These are phyloP conservation scores for Macrobrachium nipponense DNA, from an alignment of 1,140 invertebrate genomes.

Conservation along the genomic window DNA sequence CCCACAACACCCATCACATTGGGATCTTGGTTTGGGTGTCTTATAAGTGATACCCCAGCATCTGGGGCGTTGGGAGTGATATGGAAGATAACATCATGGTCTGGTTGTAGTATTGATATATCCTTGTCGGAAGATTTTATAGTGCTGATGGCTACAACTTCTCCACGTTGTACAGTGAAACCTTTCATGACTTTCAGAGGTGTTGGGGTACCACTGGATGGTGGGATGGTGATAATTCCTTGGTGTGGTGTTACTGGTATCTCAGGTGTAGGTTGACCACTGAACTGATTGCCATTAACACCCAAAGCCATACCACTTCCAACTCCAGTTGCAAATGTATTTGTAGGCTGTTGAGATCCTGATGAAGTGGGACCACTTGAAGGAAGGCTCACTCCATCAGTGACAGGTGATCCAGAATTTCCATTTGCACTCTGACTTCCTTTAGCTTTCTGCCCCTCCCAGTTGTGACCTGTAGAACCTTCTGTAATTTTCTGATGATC, in stretches of 20 bases:
- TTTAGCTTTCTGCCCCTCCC: neutral
- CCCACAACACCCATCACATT: neutral
- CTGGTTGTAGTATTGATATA: constrained; percentile 27
- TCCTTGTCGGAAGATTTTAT: neutral
- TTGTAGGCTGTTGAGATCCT: too few relatives aligned
- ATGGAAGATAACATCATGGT: constrained; percentile 46
- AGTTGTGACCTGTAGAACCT: neutral
- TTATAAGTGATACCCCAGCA: constrained; percentile 20
- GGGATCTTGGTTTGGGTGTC: constrained; percentile 3
- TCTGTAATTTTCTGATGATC: neutral
- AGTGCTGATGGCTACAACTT: constrained; percentile 35
- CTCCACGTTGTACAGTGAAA: constrained; percentile 45
- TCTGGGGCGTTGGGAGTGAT: constrained; percentile 36
- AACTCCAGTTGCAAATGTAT: too few relatives aligned
- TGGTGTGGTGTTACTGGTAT: too few relatives aligned
- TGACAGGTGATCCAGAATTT: neutral
- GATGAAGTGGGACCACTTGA: too few relatives aligned
- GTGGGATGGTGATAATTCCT: neutral
- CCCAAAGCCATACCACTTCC: too few relatives aligned
- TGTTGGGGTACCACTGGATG: constrained; percentile 2
- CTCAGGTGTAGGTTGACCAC: too few relatives aligned
- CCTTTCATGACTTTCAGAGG: constrained; percentile 17
- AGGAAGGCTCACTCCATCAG: neutral
- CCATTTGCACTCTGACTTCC: neutral
- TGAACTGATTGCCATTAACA: too few relatives aligned